Percentiles rank a stretch among this genome's conserved stretches.
phyloP scores from a whole-genome alignment of 35 echinoderm and acorn worm species.

The Lytechinus pictus region DNA sequence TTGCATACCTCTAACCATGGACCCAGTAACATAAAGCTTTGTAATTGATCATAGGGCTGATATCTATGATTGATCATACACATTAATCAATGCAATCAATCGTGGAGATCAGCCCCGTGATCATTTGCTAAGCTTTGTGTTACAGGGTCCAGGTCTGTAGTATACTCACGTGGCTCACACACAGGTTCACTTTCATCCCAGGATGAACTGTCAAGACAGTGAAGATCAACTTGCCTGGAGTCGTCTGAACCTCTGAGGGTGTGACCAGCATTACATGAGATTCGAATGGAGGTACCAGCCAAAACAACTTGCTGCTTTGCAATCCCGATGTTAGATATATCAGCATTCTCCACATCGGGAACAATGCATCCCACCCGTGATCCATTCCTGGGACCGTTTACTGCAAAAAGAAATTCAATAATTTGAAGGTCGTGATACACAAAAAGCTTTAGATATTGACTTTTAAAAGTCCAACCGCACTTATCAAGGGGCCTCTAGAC shows the following conservation, averaged over 20 bases:
- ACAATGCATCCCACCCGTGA: not conserved
- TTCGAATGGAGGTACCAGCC: not conserved
- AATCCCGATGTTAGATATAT: not conserved
- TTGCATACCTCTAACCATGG: no score
- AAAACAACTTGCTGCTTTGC: not conserved
- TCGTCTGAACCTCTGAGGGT: not conserved
- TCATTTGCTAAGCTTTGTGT: no score
- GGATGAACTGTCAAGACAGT: not conserved
- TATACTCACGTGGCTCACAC: not conserved
- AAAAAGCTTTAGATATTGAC: no score
- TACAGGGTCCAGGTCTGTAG: not conserved
- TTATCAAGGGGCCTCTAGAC: no score
- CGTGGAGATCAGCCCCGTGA: no score
- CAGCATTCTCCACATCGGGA: not conserved
- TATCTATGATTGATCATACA: no score
- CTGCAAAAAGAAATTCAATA: not conserved
- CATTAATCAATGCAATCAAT: no score
- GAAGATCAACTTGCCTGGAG: not conserved
- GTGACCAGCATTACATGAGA: not conserved
- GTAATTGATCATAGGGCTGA: no score
- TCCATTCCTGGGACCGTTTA: not conserved
- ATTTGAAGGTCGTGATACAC: no score
- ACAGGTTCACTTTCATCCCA: not conserved
- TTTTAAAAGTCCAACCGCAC: no score
- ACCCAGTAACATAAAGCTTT: no score